Percentiles rank a stretch among this genome's conserved stretches.
phyloP scores from a whole-genome alignment of 2,113 vertebrate species.

The Thryonomys swinderianus region DNA sequence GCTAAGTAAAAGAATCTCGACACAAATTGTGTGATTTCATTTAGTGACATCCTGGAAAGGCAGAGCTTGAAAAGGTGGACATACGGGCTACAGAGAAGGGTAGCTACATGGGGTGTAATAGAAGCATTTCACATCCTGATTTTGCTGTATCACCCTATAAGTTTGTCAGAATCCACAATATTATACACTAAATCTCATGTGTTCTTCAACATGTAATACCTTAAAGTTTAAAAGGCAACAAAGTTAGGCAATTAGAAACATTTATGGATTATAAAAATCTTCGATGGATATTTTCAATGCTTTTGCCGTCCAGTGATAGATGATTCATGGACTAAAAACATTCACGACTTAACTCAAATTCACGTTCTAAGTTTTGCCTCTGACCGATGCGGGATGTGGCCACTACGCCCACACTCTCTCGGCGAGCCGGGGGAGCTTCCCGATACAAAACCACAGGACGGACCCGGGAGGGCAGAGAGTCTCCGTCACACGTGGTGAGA shows the following conservation, averaged over 20 bases:
- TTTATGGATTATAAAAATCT: background rate
- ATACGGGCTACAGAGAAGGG: background rate
- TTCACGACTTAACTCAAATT: background rate
- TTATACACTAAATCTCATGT: background rate
- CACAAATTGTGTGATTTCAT: background rate
- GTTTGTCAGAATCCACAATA: background rate
- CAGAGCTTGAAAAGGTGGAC: background rate
- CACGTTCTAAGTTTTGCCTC: background rate
- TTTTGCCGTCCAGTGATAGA: background rate
- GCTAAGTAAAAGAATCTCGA: background rate
- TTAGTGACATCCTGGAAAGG: background rate
- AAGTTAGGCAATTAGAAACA: background rate
- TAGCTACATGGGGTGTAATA: background rate
- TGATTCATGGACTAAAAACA: background rate
- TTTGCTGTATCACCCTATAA: background rate
- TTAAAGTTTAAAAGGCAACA: background rate
- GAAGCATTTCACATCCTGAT: background rate
- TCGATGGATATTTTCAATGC: background rate
- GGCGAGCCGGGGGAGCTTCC: background rate
- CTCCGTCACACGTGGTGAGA: background rate
- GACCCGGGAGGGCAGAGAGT: background rate
- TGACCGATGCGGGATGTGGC: background rate
- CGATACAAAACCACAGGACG: background rate
- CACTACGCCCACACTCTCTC: background rate
- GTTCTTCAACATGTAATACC: background rate